phyloP scores from a whole-genome alignment of 2,797 vertebrate genomes.

The Phataginus tetradactyla region DNA sequence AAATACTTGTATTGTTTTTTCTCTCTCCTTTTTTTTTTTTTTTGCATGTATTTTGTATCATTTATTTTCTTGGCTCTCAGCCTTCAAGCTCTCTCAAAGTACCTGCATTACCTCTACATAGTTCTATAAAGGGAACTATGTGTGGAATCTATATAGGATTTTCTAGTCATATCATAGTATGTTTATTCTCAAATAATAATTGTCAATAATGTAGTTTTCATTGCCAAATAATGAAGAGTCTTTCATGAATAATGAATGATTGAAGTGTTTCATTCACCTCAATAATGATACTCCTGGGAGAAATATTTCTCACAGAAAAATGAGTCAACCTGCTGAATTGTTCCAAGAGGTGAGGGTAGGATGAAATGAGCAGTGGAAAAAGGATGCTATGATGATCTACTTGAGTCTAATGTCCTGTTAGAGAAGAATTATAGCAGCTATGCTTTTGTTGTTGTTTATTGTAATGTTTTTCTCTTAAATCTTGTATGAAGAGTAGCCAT shows the following conservation, averaged over 20 bases:
- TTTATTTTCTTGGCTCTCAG: no score
- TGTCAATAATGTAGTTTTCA: neutral
- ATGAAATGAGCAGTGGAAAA: neutral
- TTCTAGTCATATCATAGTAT: neutral
- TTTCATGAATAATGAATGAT: neutral
- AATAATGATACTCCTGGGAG: neutral
- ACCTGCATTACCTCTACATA: no score
- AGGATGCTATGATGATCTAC: neutral
- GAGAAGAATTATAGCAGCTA: neutral
- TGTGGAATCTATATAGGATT: neutral
- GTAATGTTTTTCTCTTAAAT: neutral
- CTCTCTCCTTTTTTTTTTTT: no score
- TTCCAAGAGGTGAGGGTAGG: neutral
- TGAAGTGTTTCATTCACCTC: neutral
- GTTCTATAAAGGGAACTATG: neutral
- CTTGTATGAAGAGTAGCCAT: neutral
- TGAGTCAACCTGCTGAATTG: neutral
- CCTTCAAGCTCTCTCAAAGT: no score
- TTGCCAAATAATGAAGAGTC: neutral
- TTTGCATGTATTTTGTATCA: no score
- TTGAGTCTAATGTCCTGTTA: neutral
- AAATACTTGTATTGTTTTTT: no score
- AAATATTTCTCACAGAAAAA: neutral
- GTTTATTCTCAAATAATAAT: neutral
- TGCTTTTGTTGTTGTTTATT: neutral